A percentile compares a stretch with the other conserved stretches of the same genome.
phyloP scores from a whole-genome alignment of 2,113 vertebrate genomes.

The Marmota flaviventris region DNA sequence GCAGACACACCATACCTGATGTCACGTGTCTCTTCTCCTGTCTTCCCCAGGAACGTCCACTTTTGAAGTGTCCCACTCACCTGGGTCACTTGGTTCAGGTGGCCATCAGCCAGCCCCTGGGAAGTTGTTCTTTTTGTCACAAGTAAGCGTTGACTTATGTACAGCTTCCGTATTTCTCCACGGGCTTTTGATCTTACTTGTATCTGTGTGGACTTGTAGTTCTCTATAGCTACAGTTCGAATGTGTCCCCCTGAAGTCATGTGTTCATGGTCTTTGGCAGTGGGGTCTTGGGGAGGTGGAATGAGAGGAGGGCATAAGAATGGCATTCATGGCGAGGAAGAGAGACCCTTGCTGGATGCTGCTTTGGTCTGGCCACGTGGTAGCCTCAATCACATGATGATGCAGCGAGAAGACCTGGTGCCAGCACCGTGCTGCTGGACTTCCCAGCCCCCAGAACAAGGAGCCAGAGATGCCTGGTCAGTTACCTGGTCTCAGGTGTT shows the following conservation, averaged over 20 bases:
- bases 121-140: background rate
- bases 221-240: background rate
- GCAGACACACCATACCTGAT: rapidly evolving
- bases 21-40: rapidly evolving
- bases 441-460: background rate
- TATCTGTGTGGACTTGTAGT: rapidly evolving
- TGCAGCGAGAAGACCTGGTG: background rate
- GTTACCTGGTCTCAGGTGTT: background rate
- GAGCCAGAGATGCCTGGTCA: background rate
- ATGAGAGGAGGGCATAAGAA: background rate
- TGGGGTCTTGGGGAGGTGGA: background rate
- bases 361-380: background rate
- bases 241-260: background rate
- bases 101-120: background rate
- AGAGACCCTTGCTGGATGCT: background rate
- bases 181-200: background rate
- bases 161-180: background rate
- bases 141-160: background rate
- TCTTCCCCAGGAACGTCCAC: background rate
- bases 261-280: background rate
- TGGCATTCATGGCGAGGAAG: too few relatives aligned
- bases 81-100: background rate
- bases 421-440: background rate
- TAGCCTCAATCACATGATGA: background rate
- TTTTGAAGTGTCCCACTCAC: background rate